A percentile compares a stretch with the other conserved stretches of the same genome.
These are phyloP conservation scores for Drosophila dives DNA, from an alignment of 2,888 invertebrate species.

Conservation along the genomic window DNA sequence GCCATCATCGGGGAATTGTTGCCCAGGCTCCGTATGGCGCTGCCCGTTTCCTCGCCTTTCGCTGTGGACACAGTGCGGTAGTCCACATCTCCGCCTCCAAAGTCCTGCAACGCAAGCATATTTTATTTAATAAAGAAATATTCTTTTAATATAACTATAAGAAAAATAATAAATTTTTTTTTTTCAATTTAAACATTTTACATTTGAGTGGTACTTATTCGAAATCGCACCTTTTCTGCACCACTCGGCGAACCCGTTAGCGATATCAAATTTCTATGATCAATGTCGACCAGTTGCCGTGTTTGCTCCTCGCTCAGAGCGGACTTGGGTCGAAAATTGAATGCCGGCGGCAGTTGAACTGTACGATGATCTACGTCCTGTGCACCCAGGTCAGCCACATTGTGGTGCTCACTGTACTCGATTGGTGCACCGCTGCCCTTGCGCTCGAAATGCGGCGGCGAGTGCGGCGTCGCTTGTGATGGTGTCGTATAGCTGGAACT, in stretches of 20 bases:
- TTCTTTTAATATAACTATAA: background rate
- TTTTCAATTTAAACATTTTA: background rate
- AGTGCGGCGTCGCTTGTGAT: constrained; percentile 86
- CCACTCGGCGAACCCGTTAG: constrained; percentile 89
- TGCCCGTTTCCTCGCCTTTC: constrained; percentile 49
- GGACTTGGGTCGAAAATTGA: constrained; percentile 72
- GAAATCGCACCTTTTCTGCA: constrained; percentile 60
- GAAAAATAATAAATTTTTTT: background rate
- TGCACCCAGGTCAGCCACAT: constrained; percentile 80
- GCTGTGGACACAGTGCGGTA: constrained; percentile 66
- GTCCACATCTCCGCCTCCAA: constrained; percentile 80
- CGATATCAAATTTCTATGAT: constrained; percentile 93
- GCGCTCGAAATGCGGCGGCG: constrained; percentile 88
- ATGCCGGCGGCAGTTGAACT: constrained; percentile 85
- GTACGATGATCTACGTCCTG: constrained; percentile 88
- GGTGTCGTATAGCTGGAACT: constrained; percentile 70
- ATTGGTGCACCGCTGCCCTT: constrained; percentile 86
- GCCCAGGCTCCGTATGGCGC: constrained; percentile 54
- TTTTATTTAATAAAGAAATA: background rate
- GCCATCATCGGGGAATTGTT: constrained; percentile 67
- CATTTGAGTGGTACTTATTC: background rate
- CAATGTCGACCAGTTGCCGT: constrained; percentile 89
- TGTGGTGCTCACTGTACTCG: constrained; percentile 87
- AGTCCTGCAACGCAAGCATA: constrained; percentile 60
- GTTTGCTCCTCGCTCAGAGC: constrained; percentile 82